These are phyloP conservation scores for Stichopus horrens DNA, from an alignment of 53 echinoderm and acorn worm species.

Conservation along the genomic window DNA sequence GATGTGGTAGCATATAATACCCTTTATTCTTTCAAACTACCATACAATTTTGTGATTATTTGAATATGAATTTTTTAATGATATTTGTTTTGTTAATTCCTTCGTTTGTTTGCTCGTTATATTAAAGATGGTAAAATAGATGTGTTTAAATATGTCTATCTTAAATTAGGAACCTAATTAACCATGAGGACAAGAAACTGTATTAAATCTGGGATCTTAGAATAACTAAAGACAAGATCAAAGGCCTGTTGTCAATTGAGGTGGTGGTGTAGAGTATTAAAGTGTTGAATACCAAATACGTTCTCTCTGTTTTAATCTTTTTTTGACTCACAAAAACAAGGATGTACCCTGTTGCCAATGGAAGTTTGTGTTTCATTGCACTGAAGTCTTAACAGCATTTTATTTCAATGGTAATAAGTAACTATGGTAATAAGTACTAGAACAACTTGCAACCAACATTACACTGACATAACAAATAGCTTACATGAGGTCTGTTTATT, in stretches of 20 bases:
- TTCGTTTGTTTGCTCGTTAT: conserved; percentile 26
- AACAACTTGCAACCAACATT: no score
- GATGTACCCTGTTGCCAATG: neutral
- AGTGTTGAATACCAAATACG: conserved; percentile 29
- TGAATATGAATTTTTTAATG: conserved; percentile 27
- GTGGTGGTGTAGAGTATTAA: conserved; percentile 48
- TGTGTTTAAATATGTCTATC: conserved; percentile 36
- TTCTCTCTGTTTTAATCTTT: neutral
- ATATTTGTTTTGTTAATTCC: conserved; percentile 19
- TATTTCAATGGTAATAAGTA: no score
- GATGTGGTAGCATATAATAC: conserved; percentile 17
- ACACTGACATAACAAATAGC: no score
- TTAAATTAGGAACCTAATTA: conserved; percentile 20
- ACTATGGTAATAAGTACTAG: no score
- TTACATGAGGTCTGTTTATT: no score
- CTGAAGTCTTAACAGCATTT: no score
- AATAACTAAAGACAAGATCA: conserved; percentile 26
- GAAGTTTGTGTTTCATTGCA: no score
- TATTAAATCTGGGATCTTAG: conserved; percentile 35
- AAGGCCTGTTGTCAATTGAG: conserved; percentile 47
- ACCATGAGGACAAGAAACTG: conserved; percentile 12
- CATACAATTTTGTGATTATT: conserved; percentile 22
- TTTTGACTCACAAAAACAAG: neutral
- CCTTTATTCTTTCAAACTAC: conserved; percentile 46
- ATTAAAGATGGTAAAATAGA: conserved; percentile 2